Evolutionary conservation across 2,888 invertebrate species (phyloP), one percentile per base, ranked within the genome.

Genomic region (Pandemis cinnamomeana): DNA sequence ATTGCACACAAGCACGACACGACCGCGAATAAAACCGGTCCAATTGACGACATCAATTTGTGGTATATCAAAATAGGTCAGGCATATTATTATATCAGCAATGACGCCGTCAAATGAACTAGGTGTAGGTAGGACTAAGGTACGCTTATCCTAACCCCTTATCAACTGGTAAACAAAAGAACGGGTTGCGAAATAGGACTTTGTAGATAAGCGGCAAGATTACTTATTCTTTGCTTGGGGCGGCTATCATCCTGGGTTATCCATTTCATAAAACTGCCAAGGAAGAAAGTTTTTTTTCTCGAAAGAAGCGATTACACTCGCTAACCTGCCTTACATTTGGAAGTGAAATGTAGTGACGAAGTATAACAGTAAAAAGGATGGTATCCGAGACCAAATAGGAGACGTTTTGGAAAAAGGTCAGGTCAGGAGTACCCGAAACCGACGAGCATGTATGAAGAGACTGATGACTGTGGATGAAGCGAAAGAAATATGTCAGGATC

Each of bases 1-100:
- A 71, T 60, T 71, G 48, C 64, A 41, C 55, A 58, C 46, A 13
- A 62, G 7, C 44, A 27, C 20, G 44, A 55, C 27, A 58, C 27
- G 58, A 0, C 8, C 20, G 58, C 11, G 27, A 58, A 27, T 27
- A 58, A 58, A 58, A 58, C 58, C 58, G 5, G 58, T 58, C 11
- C 27, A 5, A 27, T 27, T 58, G 58, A 27, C 27, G 58, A 27
- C 58, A 58, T 11, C 27, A 58, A 58, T 58, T 27, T 27, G 8
- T 58, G 27, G 0, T 27, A 20, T 58, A 58, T 20, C 27, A 58
- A 58, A 58, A 27, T 58, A 58, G 58, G 58, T 58, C 58, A 58
- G 27, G 53, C 15, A 58, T 58, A 10, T 27, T 27, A 58, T 58
- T 58, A 27, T 58, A 20, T 58, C 27, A 58, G 27, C 20, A 27